Evolutionary conservation across 2,797 vertebrate genomes (phyloP), one percentile per base, ranked within the genome.

Genomic region (Oreortyx pictus): DNA sequence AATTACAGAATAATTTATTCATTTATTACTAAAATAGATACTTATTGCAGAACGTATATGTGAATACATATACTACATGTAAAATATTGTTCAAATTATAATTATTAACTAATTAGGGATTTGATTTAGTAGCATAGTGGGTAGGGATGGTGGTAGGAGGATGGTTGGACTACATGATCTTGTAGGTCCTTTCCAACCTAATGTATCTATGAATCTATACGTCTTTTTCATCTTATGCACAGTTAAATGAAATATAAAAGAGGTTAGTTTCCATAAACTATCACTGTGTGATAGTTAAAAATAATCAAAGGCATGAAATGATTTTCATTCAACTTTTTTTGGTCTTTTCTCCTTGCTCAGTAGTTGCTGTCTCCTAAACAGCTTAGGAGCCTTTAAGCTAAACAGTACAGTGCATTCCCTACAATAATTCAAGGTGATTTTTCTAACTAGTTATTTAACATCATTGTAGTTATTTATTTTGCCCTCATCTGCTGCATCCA

Each of bases 51-150:
- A 33, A 6, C 17, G 11, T 19, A n/a, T 2, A 1, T 7, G 25
- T 10, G 9, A 3, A 15, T 23, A 39, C 0, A 2, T 39, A 18
- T 31, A 27, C 1, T 65, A 13, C n/a, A 1, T 23, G 20, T 65
- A 81, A 72, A 61, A 50, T 80, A 47, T 41, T 59, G 5, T 1
- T 78, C 57, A 15, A 31, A 15, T 56, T 49, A 37, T 41, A 41
- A 37, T 37, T 37, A 10, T 37, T 37, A 37, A 37, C 37, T 37
- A 37, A 37, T 37, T 37, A 37, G 37, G 37, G 37, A 37, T 37
- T 37, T 37, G 11, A 37, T 37, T 37, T 37, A 37, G 37, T 37
- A 37, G 9, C 7, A 3, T 37, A 37, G 37, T 37, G 9, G 37
- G 37, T 37, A 37, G 37, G 37, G 9, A 37, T 37, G 37, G 37